These are phyloP conservation scores for Xerus inauris DNA, from an alignment of 2,113 vertebrate species.

Conservation along the genomic window DNA sequence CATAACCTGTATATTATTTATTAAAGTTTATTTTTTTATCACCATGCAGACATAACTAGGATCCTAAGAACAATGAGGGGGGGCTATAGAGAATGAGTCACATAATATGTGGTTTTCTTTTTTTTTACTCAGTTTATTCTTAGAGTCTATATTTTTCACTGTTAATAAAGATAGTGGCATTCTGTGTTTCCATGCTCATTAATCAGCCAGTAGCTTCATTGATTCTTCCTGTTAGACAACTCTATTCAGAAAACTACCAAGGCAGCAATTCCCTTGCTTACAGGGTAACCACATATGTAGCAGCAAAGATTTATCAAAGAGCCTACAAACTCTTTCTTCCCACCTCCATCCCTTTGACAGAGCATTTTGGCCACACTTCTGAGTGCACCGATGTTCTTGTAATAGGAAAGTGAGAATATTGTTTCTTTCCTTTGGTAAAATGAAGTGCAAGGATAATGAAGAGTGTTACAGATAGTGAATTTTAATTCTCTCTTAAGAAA, in stretches of 20 bases:
- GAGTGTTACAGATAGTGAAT: slow-evolving; percentile 30
- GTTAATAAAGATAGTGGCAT: slow-evolving; percentile 47
- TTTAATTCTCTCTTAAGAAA: slow-evolving; percentile 29
- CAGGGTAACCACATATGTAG: background rate
- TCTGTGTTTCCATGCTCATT: slow-evolving; percentile 53
- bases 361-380: slow-evolving; percentile 24
- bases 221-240: slow-evolving; percentile 49
- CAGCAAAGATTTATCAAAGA: slow-evolving; percentile 57
- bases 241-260: slow-evolving; percentile 47
- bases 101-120: background rate
- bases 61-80: background rate
- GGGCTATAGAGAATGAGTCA: background rate
- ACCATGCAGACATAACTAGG: background rate
- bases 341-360: background rate
- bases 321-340: background rate
- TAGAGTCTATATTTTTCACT: slow-evolving; percentile 49
- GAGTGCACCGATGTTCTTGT: slow-evolving; percentile 26
- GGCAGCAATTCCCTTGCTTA: slow-evolving; percentile 31
- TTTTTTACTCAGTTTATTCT: slow-evolving; percentile 45
- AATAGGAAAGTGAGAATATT: slow-evolving; percentile 34
- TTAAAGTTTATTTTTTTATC: slow-evolving; percentile 24
- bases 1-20: background rate
- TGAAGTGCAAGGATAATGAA: slow-evolving; percentile 21
- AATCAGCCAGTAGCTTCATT: slow-evolving; percentile 38
- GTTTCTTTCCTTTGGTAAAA: slow-evolving; percentile 39